These are phyloP conservation scores for Tetrax tetrax DNA, from an alignment of 2,113 vertebrate species.

Conservation along the genomic window DNA sequence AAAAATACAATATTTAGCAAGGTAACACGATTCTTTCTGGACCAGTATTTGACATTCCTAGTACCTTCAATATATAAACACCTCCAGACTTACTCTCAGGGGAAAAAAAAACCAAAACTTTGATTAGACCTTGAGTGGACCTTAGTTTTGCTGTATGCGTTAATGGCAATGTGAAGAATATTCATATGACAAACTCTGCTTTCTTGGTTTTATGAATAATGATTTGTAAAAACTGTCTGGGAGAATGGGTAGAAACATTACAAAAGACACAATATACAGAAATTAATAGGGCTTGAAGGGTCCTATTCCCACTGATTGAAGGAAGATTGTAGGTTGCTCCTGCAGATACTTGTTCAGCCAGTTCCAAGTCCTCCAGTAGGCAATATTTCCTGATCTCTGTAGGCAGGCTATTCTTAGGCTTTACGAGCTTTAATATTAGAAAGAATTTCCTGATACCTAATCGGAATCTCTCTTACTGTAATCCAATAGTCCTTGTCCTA, in stretches of 20 bases:
- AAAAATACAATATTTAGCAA: neutral
- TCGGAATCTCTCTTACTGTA: neutral
- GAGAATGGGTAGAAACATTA: neutral
- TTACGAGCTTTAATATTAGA: neutral
- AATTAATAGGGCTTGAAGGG: neutral
- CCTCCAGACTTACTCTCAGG: neutral
- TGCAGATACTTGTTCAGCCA: neutral
- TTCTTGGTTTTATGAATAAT: neutral
- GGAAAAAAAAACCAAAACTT: neutral
- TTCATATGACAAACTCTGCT: neutral
- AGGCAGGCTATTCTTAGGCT: neutral
- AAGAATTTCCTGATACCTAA: constrained; percentile 6
- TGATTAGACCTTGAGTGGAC: neutral
- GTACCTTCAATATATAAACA: neutral
- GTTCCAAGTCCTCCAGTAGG: neutral
- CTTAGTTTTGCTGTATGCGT: neutral
- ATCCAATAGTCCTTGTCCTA: neutral
- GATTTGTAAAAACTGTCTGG: neutral
- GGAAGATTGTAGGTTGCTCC: neutral
- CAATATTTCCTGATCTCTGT: neutral
- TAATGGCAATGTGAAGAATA: neutral
- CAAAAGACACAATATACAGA: neutral
- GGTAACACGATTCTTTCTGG: neutral
- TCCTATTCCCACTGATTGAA: neutral
- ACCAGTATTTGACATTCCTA: neutral